A percentile compares a stretch with the other conserved stretches of the same genome.
These are phyloP conservation scores for Nymphicus hollandicus DNA, from an alignment of 2,113 vertebrate genomes.

Conservation along the genomic window DNA sequence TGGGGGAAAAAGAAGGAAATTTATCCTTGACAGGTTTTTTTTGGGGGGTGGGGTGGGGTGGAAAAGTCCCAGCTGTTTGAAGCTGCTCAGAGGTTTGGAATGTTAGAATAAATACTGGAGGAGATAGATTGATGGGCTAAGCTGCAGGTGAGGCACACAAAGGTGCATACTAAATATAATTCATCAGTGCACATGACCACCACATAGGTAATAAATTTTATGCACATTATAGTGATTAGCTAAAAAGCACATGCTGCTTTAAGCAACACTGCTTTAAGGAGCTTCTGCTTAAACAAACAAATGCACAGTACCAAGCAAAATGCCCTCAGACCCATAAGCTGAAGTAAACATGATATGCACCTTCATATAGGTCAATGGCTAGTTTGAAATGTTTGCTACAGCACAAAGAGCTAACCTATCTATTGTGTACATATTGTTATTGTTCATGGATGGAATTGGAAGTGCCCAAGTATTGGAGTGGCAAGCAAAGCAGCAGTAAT, in stretches of 20 bases:
- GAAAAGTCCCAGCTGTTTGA: not conserved
- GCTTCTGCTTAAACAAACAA: not conserved
- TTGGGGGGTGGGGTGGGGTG: fast-evolving
- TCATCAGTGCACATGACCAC: not conserved
- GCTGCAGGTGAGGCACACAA: not conserved
- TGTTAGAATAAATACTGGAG: not conserved
- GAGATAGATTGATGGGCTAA: not conserved
- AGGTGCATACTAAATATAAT: not conserved
- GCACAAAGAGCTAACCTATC: not conserved
- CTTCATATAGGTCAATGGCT: not conserved
- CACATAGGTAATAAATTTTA: not conserved
- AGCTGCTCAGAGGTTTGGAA: not conserved
- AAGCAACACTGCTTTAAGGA: not conserved
- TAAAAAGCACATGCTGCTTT: not conserved
- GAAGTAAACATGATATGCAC: not conserved
- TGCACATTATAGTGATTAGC: not conserved
- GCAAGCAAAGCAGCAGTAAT: not conserved
- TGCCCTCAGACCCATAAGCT: not conserved
- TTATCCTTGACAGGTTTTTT: not conserved
- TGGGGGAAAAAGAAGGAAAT: not conserved
- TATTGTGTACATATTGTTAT: fast-evolving
- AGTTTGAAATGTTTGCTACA: not conserved
- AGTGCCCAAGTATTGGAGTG: not conserved
- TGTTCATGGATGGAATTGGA: not conserved
- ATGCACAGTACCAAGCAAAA: not conserved